phyloP scores from a whole-genome alignment of 2,888 invertebrate genomes.

The Diaperis boleti region DNA sequence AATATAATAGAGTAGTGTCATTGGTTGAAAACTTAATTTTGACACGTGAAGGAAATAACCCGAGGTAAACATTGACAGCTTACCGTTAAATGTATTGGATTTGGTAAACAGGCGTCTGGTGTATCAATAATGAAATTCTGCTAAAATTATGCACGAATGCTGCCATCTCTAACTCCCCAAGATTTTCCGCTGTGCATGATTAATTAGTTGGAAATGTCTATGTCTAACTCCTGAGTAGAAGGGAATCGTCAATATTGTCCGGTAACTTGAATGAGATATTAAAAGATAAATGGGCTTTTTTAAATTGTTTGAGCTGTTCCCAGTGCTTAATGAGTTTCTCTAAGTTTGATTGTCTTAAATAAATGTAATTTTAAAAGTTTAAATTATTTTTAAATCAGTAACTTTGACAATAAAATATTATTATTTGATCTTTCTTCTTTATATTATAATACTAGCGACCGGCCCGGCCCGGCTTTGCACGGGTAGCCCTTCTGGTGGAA shows the following conservation, averaged over 20 bases:
- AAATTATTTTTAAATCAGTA: background rate
- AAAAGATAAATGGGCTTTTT: slow-evolving; percentile 23
- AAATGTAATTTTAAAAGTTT: too few species aligned
- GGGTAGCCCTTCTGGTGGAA: too few species aligned
- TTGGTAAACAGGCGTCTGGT: slow-evolving; percentile 32
- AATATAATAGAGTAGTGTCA: too few species aligned
- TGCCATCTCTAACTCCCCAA: slow-evolving; percentile 39
- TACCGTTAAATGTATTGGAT: slow-evolving; percentile 39
- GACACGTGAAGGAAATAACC: slow-evolving; percentile 23
- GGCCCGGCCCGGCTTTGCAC: too few species aligned
- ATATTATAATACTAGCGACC: too few species aligned
- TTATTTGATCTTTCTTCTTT: too few species aligned
- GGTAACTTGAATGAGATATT: slow-evolving; percentile 24
- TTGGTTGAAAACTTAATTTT: too few species aligned
- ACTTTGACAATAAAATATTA: too few species aligned
- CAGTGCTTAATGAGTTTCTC: slow-evolving; percentile 30
- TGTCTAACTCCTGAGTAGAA: slow-evolving; percentile 20
- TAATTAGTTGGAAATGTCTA: slow-evolving; percentile 45
- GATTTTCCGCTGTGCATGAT: slow-evolving; percentile 43
- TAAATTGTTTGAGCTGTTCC: slow-evolving; percentile 32
- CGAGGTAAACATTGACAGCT: slow-evolving; percentile 29
- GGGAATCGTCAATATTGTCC: slow-evolving; percentile 1
- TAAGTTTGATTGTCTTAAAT: slow-evolving; percentile 20
- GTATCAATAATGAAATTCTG: slow-evolving; percentile 42
- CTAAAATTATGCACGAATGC: slow-evolving; percentile 39